A percentile compares a stretch with the other conserved stretches of the same genome.
phyloP scores from a whole-genome alignment of 1,140 invertebrate genomes.

The Procambarus clarkii region DNA sequence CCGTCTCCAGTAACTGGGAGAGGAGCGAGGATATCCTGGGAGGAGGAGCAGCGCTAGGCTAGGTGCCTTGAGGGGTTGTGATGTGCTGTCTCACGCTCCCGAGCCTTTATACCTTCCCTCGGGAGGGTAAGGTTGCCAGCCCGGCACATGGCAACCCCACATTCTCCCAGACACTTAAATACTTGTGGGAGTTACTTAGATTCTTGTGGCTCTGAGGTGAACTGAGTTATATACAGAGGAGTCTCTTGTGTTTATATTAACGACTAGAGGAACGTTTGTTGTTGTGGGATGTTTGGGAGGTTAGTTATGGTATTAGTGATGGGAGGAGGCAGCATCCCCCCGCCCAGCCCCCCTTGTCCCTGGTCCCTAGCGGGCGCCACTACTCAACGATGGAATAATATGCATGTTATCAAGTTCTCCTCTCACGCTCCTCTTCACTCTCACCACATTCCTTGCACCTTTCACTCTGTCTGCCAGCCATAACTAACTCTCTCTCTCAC shows the following conservation, averaged over 20 bases:
- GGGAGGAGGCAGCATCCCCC: not conserved
- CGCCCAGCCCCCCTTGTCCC: too few species aligned
- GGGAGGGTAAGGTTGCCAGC: slow-evolving; percentile 11
- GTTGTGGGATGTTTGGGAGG: too few species aligned
- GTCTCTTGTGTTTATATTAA: too few species aligned
- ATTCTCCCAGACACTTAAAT: not conserved
- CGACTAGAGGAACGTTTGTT: too few species aligned
- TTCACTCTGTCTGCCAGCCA: not conserved
- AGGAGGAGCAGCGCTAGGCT: not conserved
- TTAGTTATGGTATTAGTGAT: not conserved
- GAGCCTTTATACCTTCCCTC: slow-evolving; percentile 29
- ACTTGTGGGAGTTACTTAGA: not conserved
- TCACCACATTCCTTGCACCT: not conserved
- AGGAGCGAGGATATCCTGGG: too few species aligned
- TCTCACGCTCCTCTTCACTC: not conserved
- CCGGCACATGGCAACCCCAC: not conserved
- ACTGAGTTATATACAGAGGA: too few species aligned
- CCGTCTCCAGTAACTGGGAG: too few species aligned
- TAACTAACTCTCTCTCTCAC: not conserved
- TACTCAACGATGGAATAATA: not conserved
- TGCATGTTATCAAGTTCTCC: not conserved
- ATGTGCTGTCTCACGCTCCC: not conserved
- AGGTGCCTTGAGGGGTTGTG: slow-evolving; percentile 21
- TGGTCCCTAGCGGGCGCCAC: not conserved
- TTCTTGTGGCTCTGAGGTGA: not conserved